Evolutionary conservation across 2,888 invertebrate species (phyloP), one percentile per base, ranked within the genome.

Genomic region (Tetragonisca angustula): DNA sequence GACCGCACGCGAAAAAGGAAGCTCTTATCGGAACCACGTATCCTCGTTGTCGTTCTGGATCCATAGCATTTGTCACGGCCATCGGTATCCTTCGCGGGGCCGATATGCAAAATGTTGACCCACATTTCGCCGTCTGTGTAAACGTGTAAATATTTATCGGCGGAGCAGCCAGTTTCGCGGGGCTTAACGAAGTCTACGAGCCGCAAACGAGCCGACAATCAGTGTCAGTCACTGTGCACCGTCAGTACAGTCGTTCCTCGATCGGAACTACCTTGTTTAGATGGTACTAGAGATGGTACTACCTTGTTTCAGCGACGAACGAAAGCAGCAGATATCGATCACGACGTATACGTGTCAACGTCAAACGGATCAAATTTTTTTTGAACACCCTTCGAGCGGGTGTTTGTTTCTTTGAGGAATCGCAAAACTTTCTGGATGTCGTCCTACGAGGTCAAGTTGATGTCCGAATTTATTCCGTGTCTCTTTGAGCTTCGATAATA

Each of bases 91-190:
- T 80, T 76, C 83, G 72, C 70, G 68, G 76, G 59, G 61, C 75
- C 83, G 89, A 90, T 90, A 90, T 90, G 90, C 88, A 88, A 90
- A 83, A 88, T 83, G 83, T 76, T 83, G 81, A 90, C 90, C 89
- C 83, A 89, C 88, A 88, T 90, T 87, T 79, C 80, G 76, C 11
- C 0, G 76, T 43, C 43, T 43, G 43, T 43, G 43, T 43, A 43
- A 43, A 75, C 75, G 83, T 70, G 87, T 88, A 84, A 90, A 90
- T 90, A 90, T 89, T 87, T 89, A 90, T 89, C 89, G 81, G 71
- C 36, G 72, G 75, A 56, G 78, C 68, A 69, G 71, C 84, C 74
- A 56, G 78, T 79, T 52, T 79, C 79, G 82, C 79, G 4, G 74
- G 81, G 76, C 72, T 78, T 84, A 87, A 89, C 77, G 75, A 76